Evolutionary conservation across 2,113 vertebrate genomes (phyloP).

Genomic region (Serilophus lunatus): DNA sequence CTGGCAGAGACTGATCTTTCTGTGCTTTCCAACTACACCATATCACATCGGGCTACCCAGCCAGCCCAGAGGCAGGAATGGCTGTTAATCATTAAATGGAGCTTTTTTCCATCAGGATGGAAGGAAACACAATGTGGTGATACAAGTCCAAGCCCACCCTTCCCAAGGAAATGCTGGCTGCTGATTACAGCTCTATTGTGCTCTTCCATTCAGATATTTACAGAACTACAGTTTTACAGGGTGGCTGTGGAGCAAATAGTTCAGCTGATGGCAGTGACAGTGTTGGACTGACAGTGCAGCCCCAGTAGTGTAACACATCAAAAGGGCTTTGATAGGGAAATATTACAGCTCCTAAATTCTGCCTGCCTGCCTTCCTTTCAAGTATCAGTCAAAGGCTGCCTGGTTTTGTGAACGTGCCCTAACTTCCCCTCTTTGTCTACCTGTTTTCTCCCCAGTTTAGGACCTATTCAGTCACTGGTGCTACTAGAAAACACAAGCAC

Average conservation of each 20-base stretch:
- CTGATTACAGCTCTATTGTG: neutral
- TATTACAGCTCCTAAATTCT: neutral
- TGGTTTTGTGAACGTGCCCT: neutral
- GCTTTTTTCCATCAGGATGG: neutral
- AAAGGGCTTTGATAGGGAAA: neutral
- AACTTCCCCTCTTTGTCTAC: neutral
- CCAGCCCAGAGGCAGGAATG: neutral
- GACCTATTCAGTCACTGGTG: neutral
- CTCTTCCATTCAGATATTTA: neutral
- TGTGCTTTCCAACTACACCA: neutral
- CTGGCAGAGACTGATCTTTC: neutral
- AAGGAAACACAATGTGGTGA: neutral
- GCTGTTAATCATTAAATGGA: neutral
- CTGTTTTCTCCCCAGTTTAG: neutral
- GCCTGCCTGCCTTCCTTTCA: neutral
- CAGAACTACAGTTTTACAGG: neutral
- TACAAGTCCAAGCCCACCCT: neutral
- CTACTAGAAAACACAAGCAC: neutral
- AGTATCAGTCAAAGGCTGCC: neutral
- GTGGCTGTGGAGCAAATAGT: neutral
- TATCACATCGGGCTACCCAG: neutral
- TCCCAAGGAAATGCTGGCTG: neutral
- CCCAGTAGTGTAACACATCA: fast-evolving
- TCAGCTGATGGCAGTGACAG: neutral
- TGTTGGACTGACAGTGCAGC: neutral